Evolutionary conservation across 2,888 invertebrate species (phyloP).

Genomic region (Euplexia lucipara): DNA sequence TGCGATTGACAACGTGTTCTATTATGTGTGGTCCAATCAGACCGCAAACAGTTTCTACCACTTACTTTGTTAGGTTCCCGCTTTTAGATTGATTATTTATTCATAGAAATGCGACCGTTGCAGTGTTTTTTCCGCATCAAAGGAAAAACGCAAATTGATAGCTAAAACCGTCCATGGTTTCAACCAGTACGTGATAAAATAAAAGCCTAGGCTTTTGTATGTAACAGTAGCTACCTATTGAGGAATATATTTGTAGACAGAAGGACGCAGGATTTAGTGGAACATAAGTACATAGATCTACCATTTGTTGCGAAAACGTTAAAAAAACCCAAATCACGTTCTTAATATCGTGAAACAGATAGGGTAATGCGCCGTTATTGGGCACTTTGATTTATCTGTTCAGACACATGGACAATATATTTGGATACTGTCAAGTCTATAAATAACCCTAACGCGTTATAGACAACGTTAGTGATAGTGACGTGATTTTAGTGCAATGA

Average conservation of each 20-base stretch:
- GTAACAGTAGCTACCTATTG: not conserved
- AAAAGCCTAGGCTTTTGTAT: constrained; percentile 7
- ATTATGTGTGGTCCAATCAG: constrained; percentile 7
- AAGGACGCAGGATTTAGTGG: constrained; percentile 9
- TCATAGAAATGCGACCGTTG: constrained; percentile 1
- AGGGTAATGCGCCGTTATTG: constrained; percentile 70
- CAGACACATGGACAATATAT: constrained; percentile 35
- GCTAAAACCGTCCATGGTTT: not conserved
- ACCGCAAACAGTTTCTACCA: not conserved
- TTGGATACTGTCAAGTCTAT: constrained; percentile 28
- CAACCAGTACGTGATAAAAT: constrained; percentile 23
- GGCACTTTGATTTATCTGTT: constrained; percentile 80
- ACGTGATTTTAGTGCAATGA: constrained; percentile 4
- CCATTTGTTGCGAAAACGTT: constrained; percentile 36
- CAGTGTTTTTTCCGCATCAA: constrained; percentile 2
- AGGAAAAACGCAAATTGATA: constrained; percentile 25
- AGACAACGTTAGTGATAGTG: not conserved
- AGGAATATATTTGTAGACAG: not conserved
- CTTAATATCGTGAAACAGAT: constrained; percentile 77
- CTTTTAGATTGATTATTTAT: constrained; percentile 11
- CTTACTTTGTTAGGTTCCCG: not conserved
- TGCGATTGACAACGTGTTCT: not conserved
- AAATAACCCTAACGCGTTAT: not conserved
- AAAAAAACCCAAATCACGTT: constrained; percentile 77
- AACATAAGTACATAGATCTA: constrained; percentile 5